Base-by-base conservation (phyloP, 1,140 invertebrate genomes). In the Drosophila pandora region DNA sequence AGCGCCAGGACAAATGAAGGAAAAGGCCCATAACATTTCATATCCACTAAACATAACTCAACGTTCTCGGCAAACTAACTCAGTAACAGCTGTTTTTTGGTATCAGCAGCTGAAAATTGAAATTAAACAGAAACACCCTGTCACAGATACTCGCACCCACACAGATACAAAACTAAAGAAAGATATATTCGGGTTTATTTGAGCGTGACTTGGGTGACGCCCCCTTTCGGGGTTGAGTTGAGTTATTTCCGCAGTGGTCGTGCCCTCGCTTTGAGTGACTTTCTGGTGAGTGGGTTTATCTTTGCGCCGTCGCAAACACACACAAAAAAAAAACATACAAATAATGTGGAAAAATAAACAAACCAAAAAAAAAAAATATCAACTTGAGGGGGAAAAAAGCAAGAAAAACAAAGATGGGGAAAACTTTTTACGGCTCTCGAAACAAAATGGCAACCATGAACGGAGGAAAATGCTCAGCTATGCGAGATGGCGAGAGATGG, bases 401-500 rank as follows among this genome's bases (percentile, higher is more conserved):
- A 78, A 81, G 43, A 84, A 70, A 58, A 76, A 63, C 67, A 62
- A 61, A 57, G 56, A 57, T 47, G 79, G 68, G 77, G 73, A 63
- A 80, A 62, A 68, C 70, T 81, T 83, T 75, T 76, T 65, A 81
- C 62, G 64, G 69, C 69, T 81, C 76, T 85, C 82, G 85, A 85
- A 85, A 85, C 81, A 85, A 85, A 85, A 85, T 85, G 81, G 82
- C 81, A 85, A 85, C 81, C 81, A 85, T 81, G 77, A 81, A 78
- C 43, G 54, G 64, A 53, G 63, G 63, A 55, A 64, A 79, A 79
- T 75, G 70, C 76, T 65, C 64, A 76, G 67, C 63, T 72, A 80
- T 80, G 72, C 72, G 62, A 52, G 59, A 52, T 55, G 62, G n/a
- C 21, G 32, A 28, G 47, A 32, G 8, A 48, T 32, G 53, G 54